Conservation (phyloP, 2,888 invertebrate species). For the Rhamphomyia laevipes region DNA sequence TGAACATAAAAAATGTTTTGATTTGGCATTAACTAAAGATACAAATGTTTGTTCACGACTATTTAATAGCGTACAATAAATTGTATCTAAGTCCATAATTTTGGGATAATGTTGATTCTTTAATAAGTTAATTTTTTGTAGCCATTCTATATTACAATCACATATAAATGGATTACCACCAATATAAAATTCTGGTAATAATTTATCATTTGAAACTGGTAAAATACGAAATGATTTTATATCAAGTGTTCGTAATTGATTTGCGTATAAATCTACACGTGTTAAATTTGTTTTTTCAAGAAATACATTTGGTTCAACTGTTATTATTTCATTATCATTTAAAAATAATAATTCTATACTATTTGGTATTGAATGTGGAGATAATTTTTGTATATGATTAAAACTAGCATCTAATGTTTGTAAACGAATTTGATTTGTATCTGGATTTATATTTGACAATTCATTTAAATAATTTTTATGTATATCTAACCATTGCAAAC, state of each 20-base stretch:
- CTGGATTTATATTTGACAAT: conserved; percentile 61
- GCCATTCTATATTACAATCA: conserved; percentile 92
- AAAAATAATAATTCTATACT: conserved; percentile 75
- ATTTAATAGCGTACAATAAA: conserved; percentile 78
- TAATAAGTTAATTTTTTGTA: conserved; percentile 80
- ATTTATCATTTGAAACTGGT: conserved; percentile 59
- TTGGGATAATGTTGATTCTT: conserved; percentile 77
- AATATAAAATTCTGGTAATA: conserved; percentile 81
- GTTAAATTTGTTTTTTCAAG: conserved; percentile 79
- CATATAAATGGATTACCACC: conserved; percentile 91
- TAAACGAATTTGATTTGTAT: conserved; percentile 53
- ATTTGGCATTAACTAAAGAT: conserved; percentile 75
- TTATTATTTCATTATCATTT: conserved; percentile 77
- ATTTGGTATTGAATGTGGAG: conserved; percentile 65
- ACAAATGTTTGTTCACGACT: conserved; percentile 73
- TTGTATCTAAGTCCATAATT: conserved; percentile 80
- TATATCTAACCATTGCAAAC: conserved; percentile 79
- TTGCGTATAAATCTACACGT: conserved; percentile 83
- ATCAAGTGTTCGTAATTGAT: conserved; percentile 82
- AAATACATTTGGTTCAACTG: conserved; percentile 81
- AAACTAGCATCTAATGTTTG: conserved; percentile 85
- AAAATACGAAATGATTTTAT: conserved; percentile 75
- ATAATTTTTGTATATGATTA: conserved; percentile 71
- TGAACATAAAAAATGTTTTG: conserved; percentile 82
- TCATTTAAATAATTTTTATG: conserved; percentile 76